Conservation (phyloP, 2,888 invertebrate species). For the Sphaerophoria rueppellii region DNA sequence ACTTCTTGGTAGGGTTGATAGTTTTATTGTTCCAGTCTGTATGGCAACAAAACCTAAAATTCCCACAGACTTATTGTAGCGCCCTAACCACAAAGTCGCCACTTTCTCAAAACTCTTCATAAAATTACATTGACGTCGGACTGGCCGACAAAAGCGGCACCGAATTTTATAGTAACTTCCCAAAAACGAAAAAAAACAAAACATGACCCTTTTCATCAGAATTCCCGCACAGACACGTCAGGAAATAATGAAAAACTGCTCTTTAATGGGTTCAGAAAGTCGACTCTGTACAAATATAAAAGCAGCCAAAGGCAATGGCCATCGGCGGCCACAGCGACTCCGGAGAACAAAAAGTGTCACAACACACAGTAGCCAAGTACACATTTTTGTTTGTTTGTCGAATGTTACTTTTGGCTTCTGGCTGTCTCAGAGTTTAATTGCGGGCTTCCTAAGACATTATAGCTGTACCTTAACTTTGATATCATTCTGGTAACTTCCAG, state of each 20-base stretch:
- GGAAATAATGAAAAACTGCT: slow-evolving; percentile 10
- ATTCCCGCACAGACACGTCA: slow-evolving; percentile 28
- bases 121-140: slow-evolving; percentile 1
- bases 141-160: neutral
- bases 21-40: slow-evolving; percentile 18
- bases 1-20: slow-evolving; percentile 35
- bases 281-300: slow-evolving; percentile 39
- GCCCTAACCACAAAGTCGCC: slow-evolving; percentile 59
- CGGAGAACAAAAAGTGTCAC: slow-evolving; percentile 63
- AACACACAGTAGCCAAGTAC: slow-evolving; percentile 64
- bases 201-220: slow-evolving; percentile 69
- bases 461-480: neutral
- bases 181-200: slow-evolving; percentile 30
- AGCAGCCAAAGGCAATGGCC: neutral
- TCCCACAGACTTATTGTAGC: slow-evolving; percentile 63
- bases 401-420: slow-evolving; percentile 41
- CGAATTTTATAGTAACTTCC: slow-evolving; percentile 29
- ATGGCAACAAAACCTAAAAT: slow-evolving; percentile 43
- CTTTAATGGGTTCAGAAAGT: slow-evolving; percentile 71
- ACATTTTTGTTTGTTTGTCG: slow-evolving; percentile 52
- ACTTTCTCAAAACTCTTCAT: slow-evolving; percentile 32
- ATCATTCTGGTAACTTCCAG: slow-evolving; percentile 45
- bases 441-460: slow-evolving; percentile 44
- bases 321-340: neutral
- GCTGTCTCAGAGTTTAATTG: slow-evolving; percentile 54